A percentile compares a stretch with the other conserved stretches of the same genome.
Evolutionary conservation across 2,113 vertebrate genomes (phyloP).

Genomic region (Syrrhaptes paradoxus): DNA sequence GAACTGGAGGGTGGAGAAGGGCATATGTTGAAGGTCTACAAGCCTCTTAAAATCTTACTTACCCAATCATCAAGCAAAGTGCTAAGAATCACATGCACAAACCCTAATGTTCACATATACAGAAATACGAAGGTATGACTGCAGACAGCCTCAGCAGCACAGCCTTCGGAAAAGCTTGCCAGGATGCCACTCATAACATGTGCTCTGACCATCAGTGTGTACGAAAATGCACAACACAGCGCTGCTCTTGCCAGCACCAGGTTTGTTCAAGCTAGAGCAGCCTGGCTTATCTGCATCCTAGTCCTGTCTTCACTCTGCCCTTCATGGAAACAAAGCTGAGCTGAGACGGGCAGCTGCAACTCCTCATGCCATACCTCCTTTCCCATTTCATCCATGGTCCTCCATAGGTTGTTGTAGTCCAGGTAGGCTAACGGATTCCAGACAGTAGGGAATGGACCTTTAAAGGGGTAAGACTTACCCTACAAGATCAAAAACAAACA

Average conservation of each 20-base stretch:
- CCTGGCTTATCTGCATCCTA: not conserved
- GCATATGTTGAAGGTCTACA: not conserved
- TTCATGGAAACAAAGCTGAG: not conserved
- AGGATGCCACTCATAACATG: not conserved
- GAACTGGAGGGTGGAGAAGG: not conserved
- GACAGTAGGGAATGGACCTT: slow-evolving; percentile 85
- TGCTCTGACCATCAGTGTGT: not conserved
- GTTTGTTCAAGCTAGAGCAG: not conserved
- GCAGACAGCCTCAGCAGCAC: not conserved
- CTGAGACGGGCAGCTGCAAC: not conserved
- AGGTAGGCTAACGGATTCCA: slow-evolving; percentile 90
- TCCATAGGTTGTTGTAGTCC: slow-evolving; percentile 95
- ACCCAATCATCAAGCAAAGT: not conserved
- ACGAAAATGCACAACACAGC: not conserved
- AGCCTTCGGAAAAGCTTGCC: not conserved
- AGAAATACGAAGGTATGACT: accelerated
- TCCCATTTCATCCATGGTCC: slow-evolving; percentile 95
- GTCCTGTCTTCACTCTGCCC: not conserved
- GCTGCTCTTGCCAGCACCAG: not conserved
- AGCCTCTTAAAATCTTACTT: not conserved
- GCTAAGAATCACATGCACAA: not conserved
- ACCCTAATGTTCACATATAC: not conserved
- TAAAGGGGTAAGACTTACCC: slow-evolving; percentile 91
- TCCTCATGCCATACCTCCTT: slow-evolving; percentile 81
- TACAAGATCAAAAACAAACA: slow-evolving; percentile 58